Evolutionary conservation across 2,888 invertebrate species (phyloP), one percentile per base, ranked within the genome.

Genomic region (Blastobasis lacticolella): DNA sequence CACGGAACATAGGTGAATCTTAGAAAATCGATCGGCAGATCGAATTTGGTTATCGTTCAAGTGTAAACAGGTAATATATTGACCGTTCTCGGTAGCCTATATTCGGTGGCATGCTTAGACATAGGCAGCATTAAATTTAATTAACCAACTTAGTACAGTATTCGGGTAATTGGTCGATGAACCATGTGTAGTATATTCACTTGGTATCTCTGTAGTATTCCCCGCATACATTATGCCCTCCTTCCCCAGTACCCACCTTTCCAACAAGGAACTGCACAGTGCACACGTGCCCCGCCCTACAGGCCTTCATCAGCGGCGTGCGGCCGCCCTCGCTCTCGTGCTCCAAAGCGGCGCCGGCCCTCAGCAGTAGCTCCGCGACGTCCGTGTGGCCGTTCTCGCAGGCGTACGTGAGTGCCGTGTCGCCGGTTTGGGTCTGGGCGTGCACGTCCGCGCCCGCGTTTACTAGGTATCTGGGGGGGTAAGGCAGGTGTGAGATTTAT

Each of bases 361-460:
- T 94, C 60, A 99, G 89, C 54, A 99, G 90, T 56, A 97, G 91
- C 81, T 97, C 97, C 36, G 97, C 97, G 37, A 99, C 97, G 87
- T 98, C 97, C 1, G 97, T 97, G 87, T 99, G 98, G 0, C 99
- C 99, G 89, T 98, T 99, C 89, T 99, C 99, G 86, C 97, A 97
- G 50, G 99, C 98, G 88, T 98, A 98, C 53, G 97, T 98, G 55
- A 99, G 90, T 50, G 99, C 97, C 54, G 97, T 97, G 81, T 98
- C 97, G 55, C 96, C 96, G 44, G 97, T 97, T 79, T 96, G 96
- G 41, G 98, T 98, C 84, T 95, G 94, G 23, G 97, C 97, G 83
- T 97, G 95, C 54, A 97, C 97, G 85, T 96, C 94, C 51, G 97
- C 97, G 65, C 93, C 92, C 63, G 93, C 93, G 77, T 94, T 94